Percentiles rank a stretch among this genome's conserved stretches.
Evolutionary conservation across 2,888 invertebrate species (phyloP).

Genomic region (Phengaris alcon): DNA sequence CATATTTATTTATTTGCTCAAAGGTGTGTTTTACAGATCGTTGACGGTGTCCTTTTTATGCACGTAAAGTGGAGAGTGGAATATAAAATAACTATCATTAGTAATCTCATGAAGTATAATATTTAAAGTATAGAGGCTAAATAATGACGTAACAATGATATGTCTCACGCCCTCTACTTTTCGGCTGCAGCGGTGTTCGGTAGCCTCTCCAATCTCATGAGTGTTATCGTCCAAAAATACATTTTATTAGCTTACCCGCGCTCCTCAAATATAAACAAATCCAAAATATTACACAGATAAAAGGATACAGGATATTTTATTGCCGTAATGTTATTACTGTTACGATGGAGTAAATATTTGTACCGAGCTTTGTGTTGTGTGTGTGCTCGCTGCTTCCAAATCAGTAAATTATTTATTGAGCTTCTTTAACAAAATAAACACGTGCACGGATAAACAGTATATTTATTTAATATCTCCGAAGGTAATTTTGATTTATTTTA

Average conservation of each 20-base stretch:
- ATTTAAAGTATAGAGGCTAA: no score
- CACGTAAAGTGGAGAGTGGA: no score
- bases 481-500: neutral
- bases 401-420: neutral
- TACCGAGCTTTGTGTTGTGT: neutral
- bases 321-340: conserved; percentile 4
- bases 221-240: neutral
- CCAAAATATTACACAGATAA: conserved; percentile 14
- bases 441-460: neutral
- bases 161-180: neutral
- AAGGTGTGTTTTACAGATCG: no score
- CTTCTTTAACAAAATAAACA: neutral
- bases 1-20: no score
- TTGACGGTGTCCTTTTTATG: no score
- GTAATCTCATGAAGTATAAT: no score
- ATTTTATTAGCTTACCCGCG: conserved; percentile 13
- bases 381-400: neutral
- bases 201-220: neutral
- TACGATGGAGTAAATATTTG: conserved; percentile 10
- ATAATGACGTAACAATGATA: no score
- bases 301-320: conserved; percentile 17
- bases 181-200: neutral
- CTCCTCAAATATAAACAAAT: conserved; percentile 16
- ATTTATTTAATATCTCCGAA: neutral
- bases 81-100: no score